A percentile compares a stretch with the other conserved stretches of the same genome.
Conservation (phyloP, 1,140 invertebrate genomes). For the Samia ricini region DNA sequence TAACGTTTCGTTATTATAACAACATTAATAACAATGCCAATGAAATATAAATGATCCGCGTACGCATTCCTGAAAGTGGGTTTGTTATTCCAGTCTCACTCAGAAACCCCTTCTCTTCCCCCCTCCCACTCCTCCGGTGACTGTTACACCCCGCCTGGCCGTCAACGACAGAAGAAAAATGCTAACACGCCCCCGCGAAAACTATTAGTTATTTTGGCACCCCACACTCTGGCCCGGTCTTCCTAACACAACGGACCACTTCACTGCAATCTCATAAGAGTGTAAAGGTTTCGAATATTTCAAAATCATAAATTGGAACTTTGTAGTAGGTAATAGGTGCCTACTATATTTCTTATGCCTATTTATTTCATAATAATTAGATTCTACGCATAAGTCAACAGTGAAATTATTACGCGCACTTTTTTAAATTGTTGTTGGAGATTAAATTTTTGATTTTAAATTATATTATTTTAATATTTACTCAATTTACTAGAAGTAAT, state of each 20-base stretch:
- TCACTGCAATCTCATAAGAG: slow-evolving; percentile 2
- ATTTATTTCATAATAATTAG: too few species aligned
- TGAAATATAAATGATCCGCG: slow-evolving; percentile 74
- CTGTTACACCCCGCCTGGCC: slow-evolving; percentile 34
- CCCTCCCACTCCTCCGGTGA: slow-evolving; percentile 17
- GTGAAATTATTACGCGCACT: too few species aligned
- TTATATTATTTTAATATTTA: too few species aligned
- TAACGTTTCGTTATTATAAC: too few species aligned
- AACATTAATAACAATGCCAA: slow-evolving; percentile 62
- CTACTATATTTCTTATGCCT: too few species aligned
- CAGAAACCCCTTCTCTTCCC: slow-evolving; percentile 30
- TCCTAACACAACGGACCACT: slow-evolving; percentile 57
- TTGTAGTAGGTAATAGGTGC: background rate
- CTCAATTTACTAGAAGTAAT: too few species aligned
- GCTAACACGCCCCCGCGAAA: slow-evolving; percentile 75
- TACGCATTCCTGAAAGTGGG: slow-evolving; percentile 56
- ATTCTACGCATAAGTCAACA: too few species aligned
- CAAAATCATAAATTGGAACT: background rate
- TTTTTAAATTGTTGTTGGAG: too few species aligned
- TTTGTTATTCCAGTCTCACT: slow-evolving; percentile 29
- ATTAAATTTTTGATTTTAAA: too few species aligned
- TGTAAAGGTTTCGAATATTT: background rate
- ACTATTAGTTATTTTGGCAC: slow-evolving; percentile 77
- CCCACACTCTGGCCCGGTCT: slow-evolving; percentile 46
- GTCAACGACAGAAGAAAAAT: slow-evolving; percentile 76